Evolutionary conservation across 2,113 vertebrate genomes (phyloP), one percentile per base, ranked within the genome.

Genomic region (Nothocercus julius): DNA sequence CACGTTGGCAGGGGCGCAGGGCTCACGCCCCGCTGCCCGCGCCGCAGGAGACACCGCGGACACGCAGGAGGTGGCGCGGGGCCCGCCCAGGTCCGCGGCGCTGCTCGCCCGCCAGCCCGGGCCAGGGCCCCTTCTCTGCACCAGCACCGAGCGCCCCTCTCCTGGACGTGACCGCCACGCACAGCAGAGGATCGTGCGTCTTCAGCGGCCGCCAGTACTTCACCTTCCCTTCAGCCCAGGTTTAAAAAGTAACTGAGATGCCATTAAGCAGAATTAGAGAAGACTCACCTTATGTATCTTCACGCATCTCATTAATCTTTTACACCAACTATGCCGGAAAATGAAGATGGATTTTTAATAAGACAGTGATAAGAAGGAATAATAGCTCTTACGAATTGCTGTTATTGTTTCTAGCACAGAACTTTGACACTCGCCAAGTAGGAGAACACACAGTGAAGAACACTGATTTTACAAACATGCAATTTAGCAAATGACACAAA

Each of bases 401-500:
- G 87, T 89, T 89, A 44, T 9, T 75, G 32, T 91, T 96, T 90
- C 84, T 62, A 51, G 83, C 28, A 32, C 34, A 64, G 88, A 89
- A 78, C 85, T 70, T 25, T 36, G 3, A 62, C 30, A 69, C 51
- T 44, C 76, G 25, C 79, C 92, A 79, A 85, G 91, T 69, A 91
- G 34, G 8, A 3, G 75, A 64, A 79, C 75, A 73, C 80, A 5
- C 2, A 5, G 79, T 54, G 83, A 91, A 91, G 54, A 89, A 62
- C 93, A 49, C 1, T 66, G 90, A 91, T 90, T 90, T 92, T 30
- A 81, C 78, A 97, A 97, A 94, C 87, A 89, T 22, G 68, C 56
- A 81, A 97, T 92, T 97, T 92, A 85, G 96, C 94, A 94, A 95
- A 91, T 79, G 69, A 84, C 90, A 92, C 63, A 95, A 94, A 97